These are phyloP conservation scores for Telmatochromis brachygnathus DNA, from an alignment of 2,113 vertebrate species.

Conservation along the genomic window DNA sequence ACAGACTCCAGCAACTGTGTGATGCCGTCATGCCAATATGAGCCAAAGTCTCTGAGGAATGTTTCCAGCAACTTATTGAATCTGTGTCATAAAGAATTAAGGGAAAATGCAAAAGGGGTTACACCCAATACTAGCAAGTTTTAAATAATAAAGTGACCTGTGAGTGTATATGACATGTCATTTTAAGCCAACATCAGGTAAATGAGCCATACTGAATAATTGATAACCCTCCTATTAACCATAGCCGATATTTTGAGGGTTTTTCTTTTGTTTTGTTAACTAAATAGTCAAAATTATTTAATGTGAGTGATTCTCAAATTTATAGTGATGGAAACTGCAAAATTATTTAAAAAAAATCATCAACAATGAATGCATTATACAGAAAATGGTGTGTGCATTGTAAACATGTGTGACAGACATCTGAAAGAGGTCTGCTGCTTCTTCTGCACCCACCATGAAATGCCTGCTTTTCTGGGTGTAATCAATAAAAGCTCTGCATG, in stretches of 20 bases:
- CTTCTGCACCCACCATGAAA: neutral
- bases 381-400: neutral
- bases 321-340: neutral
- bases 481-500: neutral
- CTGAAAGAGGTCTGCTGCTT: neutral
- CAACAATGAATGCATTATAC: neutral
- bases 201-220: neutral
- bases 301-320: neutral
- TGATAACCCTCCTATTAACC: neutral
- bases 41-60: neutral
- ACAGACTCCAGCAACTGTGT: neutral
- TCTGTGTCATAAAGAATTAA: neutral
- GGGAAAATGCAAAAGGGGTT: neutral
- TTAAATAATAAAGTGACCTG: neutral
- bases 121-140: neutral
- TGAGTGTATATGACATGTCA: neutral
- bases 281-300: neutral
- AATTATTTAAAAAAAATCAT: rapidly evolving
- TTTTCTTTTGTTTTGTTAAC: neutral
- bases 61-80: neutral
- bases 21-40: neutral
- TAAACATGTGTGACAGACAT: neutral
- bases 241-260: neutral
- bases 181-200: neutral
- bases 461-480: neutral